Evolutionary conservation across 2,113 vertebrate genomes (phyloP), one percentile per base, ranked within the genome.

Genomic region (Phaetusa simplex): DNA sequence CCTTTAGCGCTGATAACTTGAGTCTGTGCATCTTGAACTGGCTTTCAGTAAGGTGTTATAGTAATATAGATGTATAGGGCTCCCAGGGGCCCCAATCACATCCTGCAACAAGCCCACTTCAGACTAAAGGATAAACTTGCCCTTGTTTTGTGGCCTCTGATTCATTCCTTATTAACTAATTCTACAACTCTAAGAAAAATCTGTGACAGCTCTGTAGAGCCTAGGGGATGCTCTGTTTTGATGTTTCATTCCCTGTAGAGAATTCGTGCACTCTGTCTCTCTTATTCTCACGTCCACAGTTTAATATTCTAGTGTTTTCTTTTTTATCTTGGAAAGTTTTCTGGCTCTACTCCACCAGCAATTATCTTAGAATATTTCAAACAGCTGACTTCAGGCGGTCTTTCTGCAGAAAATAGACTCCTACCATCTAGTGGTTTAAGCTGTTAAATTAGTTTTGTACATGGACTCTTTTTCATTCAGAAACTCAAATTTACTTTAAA

Each of bases 371-470:
- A 80, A 36, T 88, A 70, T 70, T 92, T 95, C 64, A 77, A 90
- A 85, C 30, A 86, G 38, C 43, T 91, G 74, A 76, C 78, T 91
- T 85, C 27, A 79, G 69, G 36, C 30, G 32, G 29, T 36, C 65
- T 74, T 93, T 69, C 49, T 90, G 49, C 87, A 90, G 62, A 90
- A 95, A 93, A 91, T 47, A 72, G 45, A 45, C 22, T 92, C 59
- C 50, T 83, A 85, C 56, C 24, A 58, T 86, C 66, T 77, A 88
- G 70, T 65, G 53, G 53, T 55, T 94, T 93, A 52, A 65, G 32
- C 24, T 74, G 22, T 53, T 82, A n/a, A 38, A 72, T 85, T 74
- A 62, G 16, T 73, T 89, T 69, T 61, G 5, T 76, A 45, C 27
- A 10, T 23, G 20, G 43, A 56, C 30, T 40, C 56, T 66, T 66